These are phyloP conservation scores for Scaptodrosophila latifasciaeformis DNA, from an alignment of 2,888 invertebrate species.

Conservation along the genomic window DNA sequence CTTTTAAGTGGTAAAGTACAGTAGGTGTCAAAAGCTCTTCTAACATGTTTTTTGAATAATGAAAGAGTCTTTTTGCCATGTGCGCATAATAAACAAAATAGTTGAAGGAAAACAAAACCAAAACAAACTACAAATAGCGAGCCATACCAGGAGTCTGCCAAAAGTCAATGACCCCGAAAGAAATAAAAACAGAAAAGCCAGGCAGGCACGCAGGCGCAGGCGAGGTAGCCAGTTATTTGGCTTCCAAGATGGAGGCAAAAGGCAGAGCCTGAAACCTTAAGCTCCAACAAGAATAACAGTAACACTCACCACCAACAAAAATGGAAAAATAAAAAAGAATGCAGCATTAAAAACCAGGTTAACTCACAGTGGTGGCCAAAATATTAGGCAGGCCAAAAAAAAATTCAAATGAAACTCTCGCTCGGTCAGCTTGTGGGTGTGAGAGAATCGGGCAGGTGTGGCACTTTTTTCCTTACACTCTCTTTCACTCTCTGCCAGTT, in stretches of 20 bases:
- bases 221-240: constrained; percentile 58
- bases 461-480: constrained; percentile 23
- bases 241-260: constrained; percentile 30
- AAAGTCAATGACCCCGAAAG: constrained; percentile 54
- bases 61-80: no score
- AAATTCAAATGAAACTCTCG: background rate
- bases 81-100: background rate
- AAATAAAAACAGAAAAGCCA: constrained; percentile 17
- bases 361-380: constrained; percentile 45
- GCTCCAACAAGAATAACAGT: background rate
- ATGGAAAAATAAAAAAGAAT: no score
- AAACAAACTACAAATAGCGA: constrained; percentile 34
- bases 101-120: constrained; percentile 16
- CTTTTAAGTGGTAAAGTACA: constrained; percentile 40
- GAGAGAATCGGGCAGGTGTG: constrained; percentile 58
- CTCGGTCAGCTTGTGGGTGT: constrained; percentile 30
- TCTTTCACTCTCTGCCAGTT: constrained; percentile 3
- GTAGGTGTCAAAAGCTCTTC: constrained; percentile 44
- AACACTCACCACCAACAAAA: no score
- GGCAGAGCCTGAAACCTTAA: background rate
- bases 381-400: constrained; percentile 13
- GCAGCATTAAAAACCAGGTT: constrained; percentile 49
- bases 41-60: constrained; percentile 10
- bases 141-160: constrained; percentile 21
- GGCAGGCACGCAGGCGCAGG: constrained; percentile 10